Base-by-base conservation (phyloP, 2,113 vertebrate genomes). In the Equus przewalskii region DNA sequence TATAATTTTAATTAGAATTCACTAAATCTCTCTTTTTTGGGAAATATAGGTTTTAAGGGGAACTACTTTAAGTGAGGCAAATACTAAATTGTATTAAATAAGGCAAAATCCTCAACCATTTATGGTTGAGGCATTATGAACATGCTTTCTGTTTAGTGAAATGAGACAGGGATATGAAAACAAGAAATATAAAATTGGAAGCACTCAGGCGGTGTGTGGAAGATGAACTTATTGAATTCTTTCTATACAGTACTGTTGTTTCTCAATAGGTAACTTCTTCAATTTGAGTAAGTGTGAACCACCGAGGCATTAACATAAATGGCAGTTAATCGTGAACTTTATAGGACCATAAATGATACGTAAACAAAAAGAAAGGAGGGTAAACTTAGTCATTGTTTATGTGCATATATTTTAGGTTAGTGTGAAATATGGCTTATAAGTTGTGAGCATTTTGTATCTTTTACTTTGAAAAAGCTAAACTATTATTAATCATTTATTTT, bases 341-440 rank as follows among this genome's bases (percentile, higher is more conserved):
- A 56, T 46, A 88, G 36, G 46, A 12, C 8, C 56, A 28, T 94
- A 46, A 88, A 60, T 89, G 72, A n/a, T 26, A 60, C 24, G 3
- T 75, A 41, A 49, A 83, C 51, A 62, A 79, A 69, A 92, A 60
- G 26, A 22, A 96, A 62, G 89, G 60, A 94, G 2, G 44, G 10
- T 36, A 86, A 73, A 65, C 15, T 81, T 44, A 95, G 54, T 85
- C 73, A 76, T 81, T 58, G 21, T 91, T 91, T 89, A 81, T 88
- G 33, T 72, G 6, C 21, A 51, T 41, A 19, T 67, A n/a, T 36
- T 88, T 95, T 82, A 64, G 67, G 19, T 64, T 14, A n/a, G 54
- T 51, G 36, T 88, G 11, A 72, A 94, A 36, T 75, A 22, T 69
- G 72, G 36, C 19, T 87, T 89, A 62, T n/a, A 54, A 89, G 83